Evolutionary conservation across 1,140 invertebrate species (phyloP).

Genomic region (Subanguina moxae): DNA sequence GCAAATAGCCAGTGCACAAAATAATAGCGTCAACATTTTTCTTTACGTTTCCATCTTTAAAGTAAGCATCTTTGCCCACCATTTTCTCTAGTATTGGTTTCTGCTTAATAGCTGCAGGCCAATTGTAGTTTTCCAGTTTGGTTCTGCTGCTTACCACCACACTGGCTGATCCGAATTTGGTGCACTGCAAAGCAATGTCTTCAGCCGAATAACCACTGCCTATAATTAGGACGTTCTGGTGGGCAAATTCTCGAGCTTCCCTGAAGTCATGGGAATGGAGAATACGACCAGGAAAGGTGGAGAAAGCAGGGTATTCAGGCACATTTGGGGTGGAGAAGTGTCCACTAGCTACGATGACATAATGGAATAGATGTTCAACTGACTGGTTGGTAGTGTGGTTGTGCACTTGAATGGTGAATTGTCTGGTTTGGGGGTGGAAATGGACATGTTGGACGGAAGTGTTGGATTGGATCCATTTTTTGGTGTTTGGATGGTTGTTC

Average conservation of each 20-base stretch:
- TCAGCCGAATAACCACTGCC: conserved; percentile 3
- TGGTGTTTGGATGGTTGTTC: neutral
- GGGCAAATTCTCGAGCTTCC: neutral
- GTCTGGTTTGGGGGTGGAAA: neutral
- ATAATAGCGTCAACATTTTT: neutral
- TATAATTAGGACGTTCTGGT: neutral
- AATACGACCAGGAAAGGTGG: neutral
- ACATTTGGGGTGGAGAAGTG: conserved; percentile 4
- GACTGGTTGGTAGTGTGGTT: neutral
- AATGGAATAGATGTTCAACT: neutral
- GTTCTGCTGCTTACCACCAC: neutral
- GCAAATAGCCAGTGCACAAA: neutral
- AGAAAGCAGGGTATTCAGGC: neutral
- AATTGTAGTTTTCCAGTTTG: neutral
- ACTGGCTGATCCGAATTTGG: neutral
- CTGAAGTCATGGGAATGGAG: neutral
- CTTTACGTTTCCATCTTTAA: neutral
- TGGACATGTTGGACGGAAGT: neutral
- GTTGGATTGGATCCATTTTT: neutral
- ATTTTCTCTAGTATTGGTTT: neutral
- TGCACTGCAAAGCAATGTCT: neutral
- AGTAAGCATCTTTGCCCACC: neutral
- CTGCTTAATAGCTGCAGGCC: neutral
- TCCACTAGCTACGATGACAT: neutral
- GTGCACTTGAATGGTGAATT: neutral